phyloP scores from a whole-genome alignment of 2,888 invertebrate genomes.

The Limnephilus marmoratus region DNA sequence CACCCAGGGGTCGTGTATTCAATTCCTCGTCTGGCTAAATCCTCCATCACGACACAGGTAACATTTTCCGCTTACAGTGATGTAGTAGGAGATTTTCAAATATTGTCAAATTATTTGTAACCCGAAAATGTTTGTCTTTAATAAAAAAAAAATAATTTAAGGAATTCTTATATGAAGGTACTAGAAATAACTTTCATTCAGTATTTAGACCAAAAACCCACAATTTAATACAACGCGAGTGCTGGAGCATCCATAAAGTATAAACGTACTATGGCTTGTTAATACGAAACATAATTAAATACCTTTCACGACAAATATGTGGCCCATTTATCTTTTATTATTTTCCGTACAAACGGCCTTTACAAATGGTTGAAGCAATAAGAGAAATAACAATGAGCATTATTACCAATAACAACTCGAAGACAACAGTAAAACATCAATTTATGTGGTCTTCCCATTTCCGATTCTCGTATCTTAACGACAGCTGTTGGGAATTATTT shows the following conservation, averaged over 20 bases:
- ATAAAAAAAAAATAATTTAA: no score
- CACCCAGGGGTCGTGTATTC: no score
- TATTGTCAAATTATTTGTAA: no score
- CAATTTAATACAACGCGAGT: not conserved
- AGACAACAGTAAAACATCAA: not conserved
- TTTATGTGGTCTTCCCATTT: not conserved
- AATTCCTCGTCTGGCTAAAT: no score
- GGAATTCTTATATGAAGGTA: no score
- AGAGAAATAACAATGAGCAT: not conserved
- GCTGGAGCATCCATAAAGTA: not conserved
- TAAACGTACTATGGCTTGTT: not conserved
- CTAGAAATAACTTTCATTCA: no score
- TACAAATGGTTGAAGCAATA: not conserved
- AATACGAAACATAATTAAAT: not conserved
- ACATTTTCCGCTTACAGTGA: no score
- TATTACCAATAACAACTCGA: not conserved
- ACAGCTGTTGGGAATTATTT: constrained; percentile 1
- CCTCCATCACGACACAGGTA: no score
- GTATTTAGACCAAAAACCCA: no score
- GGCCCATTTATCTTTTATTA: not conserved
- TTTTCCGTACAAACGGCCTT: not conserved
- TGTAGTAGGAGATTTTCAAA: no score
- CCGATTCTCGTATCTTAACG: not conserved
- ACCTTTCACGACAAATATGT: not conserved
- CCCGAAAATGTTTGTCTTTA: no score